Evolutionary conservation across 2,113 vertebrate species (phyloP).

Genomic region (Nannobrachium achirus): DNA sequence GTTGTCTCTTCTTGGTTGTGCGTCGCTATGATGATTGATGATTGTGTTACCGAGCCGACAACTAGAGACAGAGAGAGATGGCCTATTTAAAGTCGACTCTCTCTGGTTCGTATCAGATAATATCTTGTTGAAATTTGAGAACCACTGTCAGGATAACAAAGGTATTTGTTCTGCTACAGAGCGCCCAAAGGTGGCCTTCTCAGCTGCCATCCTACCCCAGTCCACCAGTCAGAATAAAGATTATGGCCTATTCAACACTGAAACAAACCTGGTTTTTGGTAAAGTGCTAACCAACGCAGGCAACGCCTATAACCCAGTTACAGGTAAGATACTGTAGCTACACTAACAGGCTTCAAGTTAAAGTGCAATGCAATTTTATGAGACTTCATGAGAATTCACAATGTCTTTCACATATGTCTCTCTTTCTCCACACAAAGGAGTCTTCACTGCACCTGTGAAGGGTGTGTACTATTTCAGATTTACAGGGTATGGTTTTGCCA

Average conservation of each 20-base stretch:
- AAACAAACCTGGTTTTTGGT: constrained; percentile 40
- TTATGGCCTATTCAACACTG: constrained; percentile 20
- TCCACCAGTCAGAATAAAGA: neutral
- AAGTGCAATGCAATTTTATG: too few species aligned
- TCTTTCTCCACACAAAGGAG: neutral
- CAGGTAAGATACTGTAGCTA: constrained; percentile 17
- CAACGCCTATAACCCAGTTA: constrained; percentile 26
- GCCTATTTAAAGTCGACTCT: too few species aligned
- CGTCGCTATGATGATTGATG: too few species aligned
- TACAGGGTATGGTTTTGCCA: neutral
- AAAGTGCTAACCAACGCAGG: constrained; percentile 46
- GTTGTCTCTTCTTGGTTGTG: too few species aligned
- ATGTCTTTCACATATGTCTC: neutral
- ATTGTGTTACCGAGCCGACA: too few species aligned
- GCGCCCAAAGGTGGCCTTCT: constrained; percentile 34
- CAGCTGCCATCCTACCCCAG: constrained; percentile 27
- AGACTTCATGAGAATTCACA: neutral
- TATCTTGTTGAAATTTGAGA: too few species aligned
- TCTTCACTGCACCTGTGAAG: neutral
- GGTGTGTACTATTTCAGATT: neutral
- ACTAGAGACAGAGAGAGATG: too few species aligned
- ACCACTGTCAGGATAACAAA: neutral
- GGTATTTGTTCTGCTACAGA: neutral
- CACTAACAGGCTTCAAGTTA: too few species aligned
- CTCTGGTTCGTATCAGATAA: too few species aligned